A percentile compares a stretch with the other conserved stretches of the same genome.
phyloP scores from a whole-genome alignment of 2,888 invertebrate species.

The Neuroscelio doddi region DNA sequence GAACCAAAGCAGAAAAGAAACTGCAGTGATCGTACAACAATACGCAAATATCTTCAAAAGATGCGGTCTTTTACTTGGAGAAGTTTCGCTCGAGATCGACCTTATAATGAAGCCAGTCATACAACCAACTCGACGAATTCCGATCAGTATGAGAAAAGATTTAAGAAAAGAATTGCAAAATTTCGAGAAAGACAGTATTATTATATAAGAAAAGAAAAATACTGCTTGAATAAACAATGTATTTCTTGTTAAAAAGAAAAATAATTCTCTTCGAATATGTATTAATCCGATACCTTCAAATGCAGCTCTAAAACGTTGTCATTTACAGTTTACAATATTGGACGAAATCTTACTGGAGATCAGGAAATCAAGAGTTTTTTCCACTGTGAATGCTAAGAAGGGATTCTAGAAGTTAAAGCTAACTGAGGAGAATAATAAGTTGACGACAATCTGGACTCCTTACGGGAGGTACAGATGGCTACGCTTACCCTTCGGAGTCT shows the following conservation, averaged over 20 bases:
- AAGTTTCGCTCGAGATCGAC: constrained; percentile 5
- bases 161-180: constrained; percentile 5
- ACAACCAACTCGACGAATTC: constrained; percentile 2
- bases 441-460: constrained; percentile 2
- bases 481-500: constrained; percentile 13
- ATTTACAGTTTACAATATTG: constrained; percentile 11
- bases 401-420: constrained; percentile 3
- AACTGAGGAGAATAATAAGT: constrained; percentile 1
- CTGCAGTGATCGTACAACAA: neutral
- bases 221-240: constrained; percentile 13
- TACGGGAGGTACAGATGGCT: constrained; percentile 14
- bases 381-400: constrained; percentile 2
- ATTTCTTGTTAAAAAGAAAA: constrained; percentile 4
- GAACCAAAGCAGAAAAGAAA: neutral
- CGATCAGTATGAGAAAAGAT: constrained; percentile 7
- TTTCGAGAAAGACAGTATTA: constrained; percentile 11
- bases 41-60: too few relatives aligned
- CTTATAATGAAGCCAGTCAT: neutral
- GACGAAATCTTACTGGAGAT: constrained; percentile 14
- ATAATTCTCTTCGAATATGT: constrained; percentile 7
- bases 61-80: neutral
- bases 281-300: constrained; percentile 10
- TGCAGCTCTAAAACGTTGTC: constrained; percentile 1
- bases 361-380: constrained; percentile 9
- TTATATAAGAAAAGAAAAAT: neutral